Base-by-base conservation (phyloP, 2,797 vertebrate species). In the Nyctalus aviator region DNA sequence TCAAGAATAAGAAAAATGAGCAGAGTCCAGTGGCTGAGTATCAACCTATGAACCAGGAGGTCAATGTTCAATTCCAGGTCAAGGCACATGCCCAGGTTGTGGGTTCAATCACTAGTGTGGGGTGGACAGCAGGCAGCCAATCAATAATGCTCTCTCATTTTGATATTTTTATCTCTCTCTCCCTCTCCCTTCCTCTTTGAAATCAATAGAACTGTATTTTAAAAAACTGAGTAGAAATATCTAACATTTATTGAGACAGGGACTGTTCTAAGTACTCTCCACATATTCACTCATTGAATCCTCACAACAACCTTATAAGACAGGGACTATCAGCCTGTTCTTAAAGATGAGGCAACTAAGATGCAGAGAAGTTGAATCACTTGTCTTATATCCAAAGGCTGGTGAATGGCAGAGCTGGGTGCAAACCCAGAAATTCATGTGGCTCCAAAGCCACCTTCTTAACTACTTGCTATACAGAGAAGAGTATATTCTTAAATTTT, bases 351-450 rank as follows among this genome's bases (percentile, higher is more conserved):
- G 37, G 14, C 10, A 3, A 84, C 50, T 46, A n/a, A 88, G 8
- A 62, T 21, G 71, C 44, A 77, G 20, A 72, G 23, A 87, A n/a
- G 13, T 37, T 55, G 75, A 83, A 55, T 90, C 41, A 32, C 27
- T 90, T 59, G 35, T 32, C 64, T 86, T 25, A 71, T 17, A 93
- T 48, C 17, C 18, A 48, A 69, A 7, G 73, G 46, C 27, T 69
- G 53, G 20, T 78, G 50, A 85, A 78, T 32, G 83, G 15, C 88
- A 88, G n/a, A 93, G 69, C 59, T 85, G 25, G 32, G n/a, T 23
- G 14, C 55, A 93, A 72, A 94, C 15, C 57, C 72, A 72, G 57
- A 81, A 87, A 94, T 75, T 75, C 72, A 37, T 59, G 20, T 53
- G 50, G 30, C 37, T 89, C 85, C n/a, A 64, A 68, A 46, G 55